Base-by-base conservation (phyloP, 2,888 invertebrate species). In the Sarcophaga caerulescens region DNA sequence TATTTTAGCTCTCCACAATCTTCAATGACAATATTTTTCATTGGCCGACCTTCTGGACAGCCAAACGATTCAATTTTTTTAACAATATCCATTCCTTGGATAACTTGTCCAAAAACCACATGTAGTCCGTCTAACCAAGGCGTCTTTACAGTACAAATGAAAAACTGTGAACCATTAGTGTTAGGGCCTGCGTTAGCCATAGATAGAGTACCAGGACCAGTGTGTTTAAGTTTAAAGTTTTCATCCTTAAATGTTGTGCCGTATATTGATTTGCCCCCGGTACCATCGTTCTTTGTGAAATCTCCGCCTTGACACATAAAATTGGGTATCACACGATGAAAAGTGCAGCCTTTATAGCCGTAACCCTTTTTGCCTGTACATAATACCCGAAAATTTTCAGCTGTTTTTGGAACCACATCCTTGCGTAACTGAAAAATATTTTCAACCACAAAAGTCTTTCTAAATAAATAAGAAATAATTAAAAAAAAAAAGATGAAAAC, bases 281-380 rank as follows among this genome's bases (percentile, higher is more conserved):
- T 97, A 94, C 98, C 98, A 93, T 97, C 97, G 96, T 98, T 96
- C 93, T 97, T 96, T 89, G 98, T 98, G 93, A 98, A 98, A 93
- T 98, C 98, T 88, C 98, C 97, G 76, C 97, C 98, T 94, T 98
- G 98, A 93, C 97, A 97, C 98, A 98, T 98, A 95, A 98, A 98
- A 94, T 97, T 97, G 89, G 98, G 98, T 93, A 98, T 98, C 90
- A 98, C 96, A 89, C 98, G 96, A 93, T 98, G 98, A 95, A 98
- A 98, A 89, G 95, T 96, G 93, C 97, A 97, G 89, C 96, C 96
- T 94, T 97, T 97, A 95, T 96, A 98, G 52, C 98, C 98, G 92
- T 97, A 97, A 87, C 98, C 98, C 93, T 96, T 97, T 93, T 98
- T 98, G 69, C 97, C 98, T 52, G 98, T 98, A 94, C 98, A 99